Evolutionary conservation across 2,797 vertebrate genomes (phyloP).

Genomic region (Squalus acanthias): DNA sequence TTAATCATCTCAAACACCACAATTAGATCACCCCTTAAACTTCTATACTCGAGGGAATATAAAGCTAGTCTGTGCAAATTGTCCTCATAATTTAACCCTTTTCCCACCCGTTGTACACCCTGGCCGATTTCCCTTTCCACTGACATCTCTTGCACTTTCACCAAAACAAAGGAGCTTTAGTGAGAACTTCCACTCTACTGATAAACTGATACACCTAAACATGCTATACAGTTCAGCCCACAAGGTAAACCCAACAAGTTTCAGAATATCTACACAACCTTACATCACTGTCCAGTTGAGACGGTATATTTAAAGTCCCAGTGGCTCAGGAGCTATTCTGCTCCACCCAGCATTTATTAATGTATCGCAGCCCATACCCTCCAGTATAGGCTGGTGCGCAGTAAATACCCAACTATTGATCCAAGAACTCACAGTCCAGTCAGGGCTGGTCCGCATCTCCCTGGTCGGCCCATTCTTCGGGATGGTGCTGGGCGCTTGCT

Average conservation of each 20-base stretch:
- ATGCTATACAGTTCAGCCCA: neutral
- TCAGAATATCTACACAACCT: neutral
- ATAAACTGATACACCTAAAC: neutral
- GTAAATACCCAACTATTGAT: neutral
- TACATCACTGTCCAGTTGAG: neutral
- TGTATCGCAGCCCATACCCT: neutral
- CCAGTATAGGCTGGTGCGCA: neutral
- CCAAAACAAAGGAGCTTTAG: no score
- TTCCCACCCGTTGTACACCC: no score
- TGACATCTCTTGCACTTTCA: no score
- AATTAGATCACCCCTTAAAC: no score
- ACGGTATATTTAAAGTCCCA: neutral
- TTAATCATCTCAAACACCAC: no score
- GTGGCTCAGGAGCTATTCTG: neutral
- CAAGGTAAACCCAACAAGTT: neutral
- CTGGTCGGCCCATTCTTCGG: slow-evolving; percentile 88
- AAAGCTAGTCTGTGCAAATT: no score
- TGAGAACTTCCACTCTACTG: neutral
- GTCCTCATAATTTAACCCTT: no score
- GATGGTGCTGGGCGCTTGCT: slow-evolving; percentile 68
- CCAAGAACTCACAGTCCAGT: slow-evolving; percentile 80
- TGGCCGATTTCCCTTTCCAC: no score
- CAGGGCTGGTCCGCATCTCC: slow-evolving; percentile 78
- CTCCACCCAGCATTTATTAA: neutral
- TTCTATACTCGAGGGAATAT: no score